Evolutionary conservation across 2,888 invertebrate species (phyloP), one percentile per base, ranked within the genome.

Genomic region (Ectemnius continuus): DNA sequence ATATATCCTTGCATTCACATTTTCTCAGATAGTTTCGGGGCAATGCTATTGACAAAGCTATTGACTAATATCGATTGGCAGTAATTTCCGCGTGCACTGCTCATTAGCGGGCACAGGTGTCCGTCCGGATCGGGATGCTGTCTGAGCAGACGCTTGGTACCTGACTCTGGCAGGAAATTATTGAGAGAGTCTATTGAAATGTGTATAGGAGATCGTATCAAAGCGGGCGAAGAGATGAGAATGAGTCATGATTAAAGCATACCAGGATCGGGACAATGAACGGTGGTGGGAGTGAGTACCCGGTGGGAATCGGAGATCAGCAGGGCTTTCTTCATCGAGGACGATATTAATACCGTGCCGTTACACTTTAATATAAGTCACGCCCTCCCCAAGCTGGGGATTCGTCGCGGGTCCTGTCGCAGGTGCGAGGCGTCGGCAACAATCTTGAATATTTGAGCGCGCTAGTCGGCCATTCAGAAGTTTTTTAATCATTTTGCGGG

Each of bases 221-320:
- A 76, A 71, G 75, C 79, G 70, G 67, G 63, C 67, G 70, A 11
- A 11, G 64, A 52, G 8, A 11, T 36, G 36, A 61, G 70, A 81
- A 82, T 76, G 79, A 81, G 75, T 36, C 77, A 63, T 74, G 81
- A 79, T 82, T 82, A 82, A 81, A 77, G 70, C 74, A 67, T 26
- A 65, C 65, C 72, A 75, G 73, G 63, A 64, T 64, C 67, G 70
- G 57, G 45, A 80, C 74, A 82, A 81, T 77, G 74, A 74, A 62
- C 73, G 61, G 62, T 16, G 16, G 58, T 70, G 75, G 72, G 61
- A 23, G 23, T 2, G 23, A 23, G 23, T 23, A 23, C 2, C 23
- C 23, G 23, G 23, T 23, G 23, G 23, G 23, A 23, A 23, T 23
- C 3, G 23, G 45, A 46, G 56, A 68, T 66, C 68, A 75, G 69